Percentiles rank a stretch among this genome's conserved stretches.
phyloP scores from a whole-genome alignment of 35 echinoderm and acorn worm genomes.

The Strongylocentrotus purpuratus region DNA sequence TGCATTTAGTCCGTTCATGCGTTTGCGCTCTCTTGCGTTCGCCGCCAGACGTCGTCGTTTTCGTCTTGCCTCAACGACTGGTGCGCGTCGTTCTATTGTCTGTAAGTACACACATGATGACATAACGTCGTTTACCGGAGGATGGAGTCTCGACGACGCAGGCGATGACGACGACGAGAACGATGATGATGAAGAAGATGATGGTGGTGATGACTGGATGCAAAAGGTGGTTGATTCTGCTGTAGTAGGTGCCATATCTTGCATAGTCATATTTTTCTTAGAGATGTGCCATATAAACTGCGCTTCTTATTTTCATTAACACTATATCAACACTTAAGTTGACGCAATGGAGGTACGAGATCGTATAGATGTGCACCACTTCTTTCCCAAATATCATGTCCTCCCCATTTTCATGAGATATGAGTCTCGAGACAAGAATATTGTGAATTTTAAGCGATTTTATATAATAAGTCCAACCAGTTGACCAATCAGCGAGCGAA shows the following conservation, averaged over 20 bases:
- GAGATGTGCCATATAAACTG: background rate
- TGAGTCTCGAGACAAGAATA: background rate
- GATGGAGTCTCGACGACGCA: background rate
- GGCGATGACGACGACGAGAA: background rate
- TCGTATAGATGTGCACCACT: background rate
- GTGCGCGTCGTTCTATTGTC: background rate
- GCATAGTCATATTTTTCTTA: background rate
- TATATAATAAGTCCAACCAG: background rate
- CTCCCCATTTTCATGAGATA: background rate
- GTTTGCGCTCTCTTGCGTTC: constrained; percentile 65
- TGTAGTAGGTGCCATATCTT: background rate
- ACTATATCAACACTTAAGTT: too few species aligned
- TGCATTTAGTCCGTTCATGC: constrained; percentile 63
- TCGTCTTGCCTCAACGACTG: constrained; percentile 10
- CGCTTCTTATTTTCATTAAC: too few species aligned
- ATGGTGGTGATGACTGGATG: background rate
- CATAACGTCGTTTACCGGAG: background rate
- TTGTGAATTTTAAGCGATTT: background rate
- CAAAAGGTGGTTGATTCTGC: background rate
- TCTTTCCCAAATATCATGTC: background rate
- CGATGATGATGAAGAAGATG: background rate
- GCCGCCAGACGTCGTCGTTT: constrained; percentile 64
- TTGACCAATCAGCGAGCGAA: background rate
- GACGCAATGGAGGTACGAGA: too few species aligned
- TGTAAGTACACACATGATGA: background rate